Evolutionary conservation across 2,888 invertebrate species (phyloP).

Genomic region (Cantharis rustica): DNA sequence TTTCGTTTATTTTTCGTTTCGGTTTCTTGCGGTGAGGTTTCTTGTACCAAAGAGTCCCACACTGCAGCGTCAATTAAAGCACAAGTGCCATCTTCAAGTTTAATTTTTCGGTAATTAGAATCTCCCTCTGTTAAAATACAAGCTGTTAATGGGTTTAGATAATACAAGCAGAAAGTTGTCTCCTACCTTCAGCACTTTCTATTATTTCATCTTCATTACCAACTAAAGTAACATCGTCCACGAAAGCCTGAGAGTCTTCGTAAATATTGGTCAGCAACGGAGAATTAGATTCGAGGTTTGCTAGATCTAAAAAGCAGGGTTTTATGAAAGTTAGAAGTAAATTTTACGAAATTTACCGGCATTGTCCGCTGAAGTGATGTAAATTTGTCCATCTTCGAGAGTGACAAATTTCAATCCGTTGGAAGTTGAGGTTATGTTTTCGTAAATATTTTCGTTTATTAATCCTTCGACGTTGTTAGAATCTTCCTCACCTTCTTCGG

Average conservation of each 20-base stretch:
- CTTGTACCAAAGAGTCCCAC: constrained; percentile 37
- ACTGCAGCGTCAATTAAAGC: constrained; percentile 42
- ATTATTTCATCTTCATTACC: constrained; percentile 1
- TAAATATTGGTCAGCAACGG: not conserved
- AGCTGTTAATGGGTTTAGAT: not conserved
- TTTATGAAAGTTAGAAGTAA: not conserved
- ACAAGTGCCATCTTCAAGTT: constrained; percentile 46
- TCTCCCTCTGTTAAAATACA: constrained; percentile 20
- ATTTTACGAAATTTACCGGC: constrained; percentile 9
- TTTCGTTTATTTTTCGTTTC: constrained; percentile 44
- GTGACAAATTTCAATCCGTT: constrained; percentile 37
- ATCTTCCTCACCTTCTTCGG: constrained; percentile 45
- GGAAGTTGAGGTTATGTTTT: constrained; percentile 4
- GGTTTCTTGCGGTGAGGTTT: constrained; percentile 15
- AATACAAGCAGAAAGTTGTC: not conserved
- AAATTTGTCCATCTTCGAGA: constrained; percentile 38
- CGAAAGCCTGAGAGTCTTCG: constrained; percentile 4
- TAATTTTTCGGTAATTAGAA: constrained; percentile 39
- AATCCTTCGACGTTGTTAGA: constrained; percentile 36
- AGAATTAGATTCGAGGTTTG: not conserved
- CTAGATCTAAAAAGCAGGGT: not conserved
- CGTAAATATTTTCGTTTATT: not conserved
- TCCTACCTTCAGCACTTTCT: constrained; percentile 11
- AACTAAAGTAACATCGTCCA: constrained; percentile 12
- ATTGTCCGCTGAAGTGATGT: constrained; percentile 31